Percentiles rank a stretch among this genome's conserved stretches.
phyloP scores from a whole-genome alignment of 1,140 invertebrate genomes.

The Lepidostoma basale region DNA sequence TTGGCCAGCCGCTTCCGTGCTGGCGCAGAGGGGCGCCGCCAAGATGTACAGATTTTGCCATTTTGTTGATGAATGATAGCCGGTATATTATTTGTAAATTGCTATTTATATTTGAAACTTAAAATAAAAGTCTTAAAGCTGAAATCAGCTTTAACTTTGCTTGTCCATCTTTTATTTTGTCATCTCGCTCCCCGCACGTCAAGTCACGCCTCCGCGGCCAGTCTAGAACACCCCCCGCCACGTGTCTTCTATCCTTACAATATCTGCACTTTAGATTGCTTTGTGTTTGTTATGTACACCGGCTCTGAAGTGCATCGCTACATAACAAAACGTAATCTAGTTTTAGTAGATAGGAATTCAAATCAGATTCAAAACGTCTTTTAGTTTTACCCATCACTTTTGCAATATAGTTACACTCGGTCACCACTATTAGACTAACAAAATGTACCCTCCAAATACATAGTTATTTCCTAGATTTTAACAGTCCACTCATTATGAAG shows the following conservation, averaged over 20 bases:
- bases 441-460: background rate
- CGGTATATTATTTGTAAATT: constrained; percentile 46
- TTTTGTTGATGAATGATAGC: constrained; percentile 33
- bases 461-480: background rate
- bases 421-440: background rate
- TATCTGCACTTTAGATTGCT: background rate
- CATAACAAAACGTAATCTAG: no score
- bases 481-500: no score
- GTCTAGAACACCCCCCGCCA: background rate
- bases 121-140: constrained; percentile 46
- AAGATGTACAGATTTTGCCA: constrained; percentile 27
- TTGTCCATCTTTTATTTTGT: constrained; percentile 41
- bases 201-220: background rate
- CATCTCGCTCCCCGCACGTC: constrained; percentile 20
- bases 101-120: constrained; percentile 47
- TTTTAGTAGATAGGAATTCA: no score
- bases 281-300: background rate
- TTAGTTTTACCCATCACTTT: background rate
- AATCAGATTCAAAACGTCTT: no score
- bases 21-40: background rate
- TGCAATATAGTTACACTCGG: background rate
- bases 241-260: background rate
- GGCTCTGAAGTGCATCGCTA: no score
- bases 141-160: constrained; percentile 43
- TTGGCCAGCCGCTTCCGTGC: background rate